These are phyloP conservation scores for Pachycephala philippinensis DNA, from an alignment of 2,113 vertebrate species.

Conservation along the genomic window DNA sequence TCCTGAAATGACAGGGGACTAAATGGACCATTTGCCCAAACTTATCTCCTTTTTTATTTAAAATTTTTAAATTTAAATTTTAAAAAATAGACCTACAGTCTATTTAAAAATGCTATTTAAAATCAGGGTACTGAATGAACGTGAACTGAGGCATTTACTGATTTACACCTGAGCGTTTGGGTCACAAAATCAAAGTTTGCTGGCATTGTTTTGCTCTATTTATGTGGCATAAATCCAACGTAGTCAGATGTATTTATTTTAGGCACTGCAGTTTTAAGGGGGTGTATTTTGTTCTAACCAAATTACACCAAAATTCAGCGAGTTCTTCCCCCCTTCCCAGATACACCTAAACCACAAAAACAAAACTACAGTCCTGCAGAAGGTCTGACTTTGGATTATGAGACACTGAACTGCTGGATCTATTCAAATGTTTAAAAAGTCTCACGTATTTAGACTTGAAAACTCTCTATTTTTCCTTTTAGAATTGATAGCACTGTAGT, in stretches of 20 bases:
- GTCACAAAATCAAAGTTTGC: neutral
- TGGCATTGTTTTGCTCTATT: neutral
- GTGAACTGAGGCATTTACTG: neutral
- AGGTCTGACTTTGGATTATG: neutral
- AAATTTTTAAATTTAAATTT: neutral
- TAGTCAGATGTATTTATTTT: neutral
- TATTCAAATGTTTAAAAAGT: neutral
- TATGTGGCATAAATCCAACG: neutral
- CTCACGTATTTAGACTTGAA: neutral
- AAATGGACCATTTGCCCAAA: neutral
- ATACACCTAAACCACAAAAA: neutral
- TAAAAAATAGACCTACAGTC: too few species aligned
- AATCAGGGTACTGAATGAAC: neutral
- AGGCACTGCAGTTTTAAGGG: neutral
- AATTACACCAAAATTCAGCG: neutral
- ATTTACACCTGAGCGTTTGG: neutral
- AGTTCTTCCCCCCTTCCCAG: neutral
- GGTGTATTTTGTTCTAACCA: neutral
- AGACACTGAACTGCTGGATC: neutral
- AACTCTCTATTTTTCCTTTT: neutral
- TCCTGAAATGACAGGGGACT: neutral
- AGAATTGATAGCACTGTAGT: neutral
- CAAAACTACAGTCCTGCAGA: neutral
- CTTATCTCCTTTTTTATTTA: neutral
- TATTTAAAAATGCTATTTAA: neutral